Base-by-base conservation (phyloP, 2,113 vertebrate genomes). In the Dicerorhinus sumatrensis region DNA sequence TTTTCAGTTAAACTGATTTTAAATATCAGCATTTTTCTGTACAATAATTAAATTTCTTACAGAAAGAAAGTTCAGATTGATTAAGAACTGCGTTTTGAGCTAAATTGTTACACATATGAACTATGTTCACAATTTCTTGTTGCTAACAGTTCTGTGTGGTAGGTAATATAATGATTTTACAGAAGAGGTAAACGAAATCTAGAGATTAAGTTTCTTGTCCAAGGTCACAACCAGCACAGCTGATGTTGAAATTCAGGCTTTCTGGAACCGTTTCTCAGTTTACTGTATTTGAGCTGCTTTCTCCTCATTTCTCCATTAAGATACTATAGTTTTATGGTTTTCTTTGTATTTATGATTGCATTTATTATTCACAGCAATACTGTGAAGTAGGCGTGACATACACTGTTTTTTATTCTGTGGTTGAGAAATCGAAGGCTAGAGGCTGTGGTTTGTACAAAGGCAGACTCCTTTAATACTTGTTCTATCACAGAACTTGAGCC, bases 51-150 rank as follows among this genome's bases (percentile, higher is more conserved):
- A 67, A 51, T 73, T 96, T 94, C 42, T 76, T 86, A 31, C 3
- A 92, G 23, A 83, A 87, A 86, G 23, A 72, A 89, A 94, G 58
- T 69, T 67, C 29, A 93, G 0, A 69, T 39, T 73, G 2, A 29
- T 91, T 88, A 36, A 89, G 29, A 77, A 69, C 56, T 72, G 25
- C 87, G 9, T 80, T 94, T 94, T 72, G 36, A 90, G 86, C 62
- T 87, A 77, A 95, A 60, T 90, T 83, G 36, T 94, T 89, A 58
- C 3, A 81, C 5, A 65, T 79, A 36, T 0, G 21, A 70, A 85
- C 25, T 67, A 25, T 27, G 42, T 67, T 77, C 20, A 39, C 18
- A n/a, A 5, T 92, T 89, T 92, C 10, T 79, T 92, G 16, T 82
- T 92, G 42, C 21, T 80, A 33, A 36, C 14, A 63, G 46, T 63